phyloP scores from a whole-genome alignment of 2,888 invertebrate species.

The Heliconius sara region DNA sequence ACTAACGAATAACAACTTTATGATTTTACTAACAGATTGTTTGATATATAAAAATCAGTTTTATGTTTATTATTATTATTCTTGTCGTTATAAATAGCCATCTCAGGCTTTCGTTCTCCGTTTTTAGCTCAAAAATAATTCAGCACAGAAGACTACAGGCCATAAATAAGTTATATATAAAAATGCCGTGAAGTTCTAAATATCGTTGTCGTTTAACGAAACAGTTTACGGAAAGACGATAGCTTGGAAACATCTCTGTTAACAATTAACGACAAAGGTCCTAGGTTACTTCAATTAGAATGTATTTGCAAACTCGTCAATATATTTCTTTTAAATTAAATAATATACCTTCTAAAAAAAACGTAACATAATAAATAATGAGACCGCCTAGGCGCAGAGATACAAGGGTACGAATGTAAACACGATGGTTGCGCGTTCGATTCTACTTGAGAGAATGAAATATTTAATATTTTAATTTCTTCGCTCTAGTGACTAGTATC shows the following conservation, averaged over 20 bases:
- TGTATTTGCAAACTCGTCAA: slow-evolving; percentile 3
- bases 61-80: too few species aligned
- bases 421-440: too few species aligned
- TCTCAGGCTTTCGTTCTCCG: too few species aligned
- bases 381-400: too few species aligned
- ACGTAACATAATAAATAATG: background rate
- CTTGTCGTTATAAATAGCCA: too few species aligned
- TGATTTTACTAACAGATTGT: too few species aligned
- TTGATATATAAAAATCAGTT: too few species aligned
- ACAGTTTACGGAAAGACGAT: slow-evolving; percentile 29
- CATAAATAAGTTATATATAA: background rate
- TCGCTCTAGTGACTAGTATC: too few species aligned
- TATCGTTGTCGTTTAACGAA: slow-evolving; percentile 21
- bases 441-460: too few species aligned
- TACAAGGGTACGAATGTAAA: too few species aligned
- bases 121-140: background rate
- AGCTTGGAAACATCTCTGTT: slow-evolving; percentile 22
- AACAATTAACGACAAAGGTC: slow-evolving; percentile 30
- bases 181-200: slow-evolving; percentile 2
- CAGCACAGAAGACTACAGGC: background rate
- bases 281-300: slow-evolving; percentile 28
- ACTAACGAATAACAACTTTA: background rate
- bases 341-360: background rate
- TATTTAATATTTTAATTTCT: too few species aligned
- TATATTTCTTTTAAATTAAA: background rate